These are phyloP conservation scores for Halocaridina rubra DNA, from an alignment of 2,888 invertebrate species.

Conservation along the genomic window DNA sequence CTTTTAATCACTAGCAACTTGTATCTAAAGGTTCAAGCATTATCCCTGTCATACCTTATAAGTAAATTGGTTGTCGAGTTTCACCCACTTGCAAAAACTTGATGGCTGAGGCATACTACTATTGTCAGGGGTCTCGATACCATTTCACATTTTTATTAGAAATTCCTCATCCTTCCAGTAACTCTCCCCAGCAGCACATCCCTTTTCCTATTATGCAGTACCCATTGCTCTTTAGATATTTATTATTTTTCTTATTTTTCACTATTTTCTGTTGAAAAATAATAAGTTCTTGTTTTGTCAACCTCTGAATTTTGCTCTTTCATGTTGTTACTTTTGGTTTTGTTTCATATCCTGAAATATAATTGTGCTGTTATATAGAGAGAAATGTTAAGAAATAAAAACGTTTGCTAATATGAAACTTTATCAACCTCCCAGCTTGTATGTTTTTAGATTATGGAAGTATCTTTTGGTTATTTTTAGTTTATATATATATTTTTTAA, in stretches of 20 bases:
- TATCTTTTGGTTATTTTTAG: too few relatives aligned
- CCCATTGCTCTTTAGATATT: not conserved
- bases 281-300: not conserved
- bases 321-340: not conserved
- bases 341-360: not conserved
- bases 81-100: too few relatives aligned
- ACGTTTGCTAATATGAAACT: not conserved
- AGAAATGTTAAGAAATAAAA: not conserved
- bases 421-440: not conserved
- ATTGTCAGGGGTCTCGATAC: not conserved
- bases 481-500: too few relatives aligned
- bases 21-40: not conserved
- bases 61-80: not conserved
- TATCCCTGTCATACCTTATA: not conserved
- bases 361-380: not conserved
- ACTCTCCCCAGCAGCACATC: not conserved
- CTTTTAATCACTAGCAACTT: slow-evolving; percentile 25
- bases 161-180: not conserved
- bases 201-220: not conserved
- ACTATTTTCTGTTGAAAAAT: not conserved
- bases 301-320: not conserved
- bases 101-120: too few relatives aligned
- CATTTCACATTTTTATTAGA: not conserved
- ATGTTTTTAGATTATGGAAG: too few relatives aligned
- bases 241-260: not conserved